Evolutionary conservation across 2,888 invertebrate genomes (phyloP), one percentile per base, ranked within the genome.

Genomic region (Morpho achilles): DNA sequence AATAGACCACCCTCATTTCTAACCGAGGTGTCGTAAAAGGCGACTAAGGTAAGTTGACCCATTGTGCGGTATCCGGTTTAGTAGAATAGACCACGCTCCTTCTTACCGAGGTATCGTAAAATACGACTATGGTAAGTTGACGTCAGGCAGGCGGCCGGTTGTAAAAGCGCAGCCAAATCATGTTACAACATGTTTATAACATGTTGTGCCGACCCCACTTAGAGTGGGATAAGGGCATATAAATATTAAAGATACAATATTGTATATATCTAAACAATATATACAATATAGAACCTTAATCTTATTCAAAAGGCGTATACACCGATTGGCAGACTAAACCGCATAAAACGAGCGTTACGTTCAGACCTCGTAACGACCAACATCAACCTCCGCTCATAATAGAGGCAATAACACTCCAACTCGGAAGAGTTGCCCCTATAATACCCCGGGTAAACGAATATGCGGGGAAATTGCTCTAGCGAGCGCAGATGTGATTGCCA

Each of bases 401-500:
- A 83, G 81, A 75, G 79, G 86, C 84, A 85, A 85, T 87, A 85
- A 87, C 83, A 85, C 80, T 83, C 79, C 72, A 77, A 76, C 79
- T 75, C 84, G 84, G 86, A 82, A 85, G 82, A 82, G 81, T 77
- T 67, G 79, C 86, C 82, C 84, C 83, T 75, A 77, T 85, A 87
- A 87, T 84, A 77, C 82, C 77, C 76, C 75, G 76, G 78, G 84
- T 90, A 89, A 90, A 88, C 89, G 89, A 89, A 90, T 90, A 89
- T 88, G 80, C 75, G 82, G 76, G 85, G 82, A 87, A 87, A 87
- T 89, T 85, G 88, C 84, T 76, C 73, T 75, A 78, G 77, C 77
- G 74, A 72, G 75, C 74, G 76, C 82, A 87, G 89, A 89, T 89
- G 87, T 81, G 85, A 86, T 86, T 84, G 79, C 78, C 50, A 39